Evolutionary conservation across 2,888 invertebrate species (phyloP).

Genomic region (Ypsolopha scabrella): DNA sequence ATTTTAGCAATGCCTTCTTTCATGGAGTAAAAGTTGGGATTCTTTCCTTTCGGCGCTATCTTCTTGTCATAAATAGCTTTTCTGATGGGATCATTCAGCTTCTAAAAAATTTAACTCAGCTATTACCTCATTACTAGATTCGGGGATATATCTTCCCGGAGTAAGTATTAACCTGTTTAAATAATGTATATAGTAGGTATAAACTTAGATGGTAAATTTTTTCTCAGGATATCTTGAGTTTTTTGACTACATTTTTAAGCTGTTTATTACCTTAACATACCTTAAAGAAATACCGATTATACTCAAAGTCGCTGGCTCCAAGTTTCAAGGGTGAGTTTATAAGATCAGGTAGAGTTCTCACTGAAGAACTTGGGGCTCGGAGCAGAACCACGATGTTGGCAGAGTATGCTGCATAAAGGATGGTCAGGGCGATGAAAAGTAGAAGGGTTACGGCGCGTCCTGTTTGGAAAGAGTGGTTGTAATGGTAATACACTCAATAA

Average conservation of each 20-base stretch:
- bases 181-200: no score
- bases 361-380: slow-evolving; percentile 74
- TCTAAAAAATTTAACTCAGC: slow-evolving; percentile 26
- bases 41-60: slow-evolving; percentile 57
- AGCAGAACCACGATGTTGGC: slow-evolving; percentile 75
- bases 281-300: slow-evolving; percentile 73
- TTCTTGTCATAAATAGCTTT: slow-evolving; percentile 62
- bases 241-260: not conserved
- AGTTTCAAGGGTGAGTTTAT: slow-evolving; percentile 71
- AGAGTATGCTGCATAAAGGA: slow-evolving; percentile 76
- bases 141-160: no score
- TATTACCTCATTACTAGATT: no score
- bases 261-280: slow-evolving; percentile 54
- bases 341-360: slow-evolving; percentile 69
- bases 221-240: no score
- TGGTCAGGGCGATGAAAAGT: slow-evolving; percentile 67
- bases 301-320: slow-evolving; percentile 73
- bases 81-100: slow-evolving; percentile 56
- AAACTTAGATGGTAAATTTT: no score
- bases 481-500: no score
- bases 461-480: slow-evolving; percentile 9
- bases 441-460: slow-evolving; percentile 72
- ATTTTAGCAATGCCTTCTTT: slow-evolving; percentile 56
- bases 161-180: no score
- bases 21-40: slow-evolving; percentile 49